Evolutionary conservation across 2,888 invertebrate species (phyloP).

Genomic region (Girardia tigrina): DNA sequence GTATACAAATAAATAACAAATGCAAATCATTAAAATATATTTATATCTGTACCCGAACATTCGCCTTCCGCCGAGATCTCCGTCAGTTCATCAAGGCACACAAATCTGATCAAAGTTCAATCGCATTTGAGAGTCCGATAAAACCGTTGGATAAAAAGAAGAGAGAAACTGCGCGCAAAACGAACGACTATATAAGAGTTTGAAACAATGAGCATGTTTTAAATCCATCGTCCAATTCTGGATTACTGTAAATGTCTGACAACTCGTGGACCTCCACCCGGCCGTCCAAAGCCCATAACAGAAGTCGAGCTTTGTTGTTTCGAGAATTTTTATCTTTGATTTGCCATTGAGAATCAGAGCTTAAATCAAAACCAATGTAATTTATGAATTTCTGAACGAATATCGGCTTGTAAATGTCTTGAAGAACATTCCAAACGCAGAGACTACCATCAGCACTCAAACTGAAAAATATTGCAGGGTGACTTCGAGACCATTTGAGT

Average conservation of each 20-base stretch:
- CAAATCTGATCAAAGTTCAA: too few relatives aligned
- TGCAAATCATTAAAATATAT: too few relatives aligned
- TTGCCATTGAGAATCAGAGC: constrained; percentile 3
- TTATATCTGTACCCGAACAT: too few relatives aligned
- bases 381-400: neutral
- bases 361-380: neutral
- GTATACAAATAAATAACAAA: too few relatives aligned
- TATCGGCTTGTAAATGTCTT: neutral
- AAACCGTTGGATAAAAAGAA: too few relatives aligned
- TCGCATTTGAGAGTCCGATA: too few relatives aligned
- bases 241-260: neutral
- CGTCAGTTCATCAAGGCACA: too few relatives aligned
- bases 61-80: too few relatives aligned
- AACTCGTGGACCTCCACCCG: constrained; percentile 6
- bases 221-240: neutral
- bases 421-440: neutral
- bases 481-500: neutral
- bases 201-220: neutral
- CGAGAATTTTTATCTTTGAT: neutral
- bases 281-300: neutral
- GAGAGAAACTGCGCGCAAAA: too few relatives aligned
- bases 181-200: neutral
- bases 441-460: neutral
- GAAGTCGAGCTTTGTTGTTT: neutral
- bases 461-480: neutral